Conservation (phyloP, 2,113 vertebrate genomes). For the Chamaea fasciata region DNA sequence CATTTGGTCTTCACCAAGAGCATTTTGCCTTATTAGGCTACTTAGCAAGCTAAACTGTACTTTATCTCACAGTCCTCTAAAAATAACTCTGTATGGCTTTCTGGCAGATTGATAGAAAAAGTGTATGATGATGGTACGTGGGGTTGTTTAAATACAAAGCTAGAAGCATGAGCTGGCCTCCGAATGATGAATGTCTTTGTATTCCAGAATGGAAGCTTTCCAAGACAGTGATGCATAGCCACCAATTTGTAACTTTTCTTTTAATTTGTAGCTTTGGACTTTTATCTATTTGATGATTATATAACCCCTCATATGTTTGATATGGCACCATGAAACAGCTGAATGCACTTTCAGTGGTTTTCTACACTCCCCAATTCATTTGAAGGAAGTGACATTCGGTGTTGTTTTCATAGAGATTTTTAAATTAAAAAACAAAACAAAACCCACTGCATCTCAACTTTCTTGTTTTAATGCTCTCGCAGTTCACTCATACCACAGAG, state of each 20-base stretch:
- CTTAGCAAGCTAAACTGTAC: constrained; percentile 26
- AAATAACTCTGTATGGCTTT: constrained; percentile 44
- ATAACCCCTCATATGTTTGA: background rate
- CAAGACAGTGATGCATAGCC: constrained; percentile 32
- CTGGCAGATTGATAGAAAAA: constrained; percentile 51
- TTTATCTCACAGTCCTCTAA: constrained; percentile 8
- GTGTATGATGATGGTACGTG: constrained; percentile 1
- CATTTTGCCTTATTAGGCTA: constrained; percentile 54
- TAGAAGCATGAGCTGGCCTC: constrained; percentile 13
- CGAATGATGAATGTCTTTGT: constrained; percentile 12
- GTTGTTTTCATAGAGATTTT: background rate
- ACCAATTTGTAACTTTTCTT: constrained; percentile 33
- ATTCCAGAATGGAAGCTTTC: constrained; percentile 22
- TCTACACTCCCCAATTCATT: background rate
- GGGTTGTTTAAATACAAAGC: constrained; percentile 49
- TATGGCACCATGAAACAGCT: background rate
- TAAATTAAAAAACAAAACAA: too few species aligned
- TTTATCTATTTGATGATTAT: background rate
- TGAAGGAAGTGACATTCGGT: background rate
- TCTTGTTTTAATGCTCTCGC: background rate
- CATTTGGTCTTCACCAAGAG: constrained; percentile 19
- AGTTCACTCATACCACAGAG: background rate
- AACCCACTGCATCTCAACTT: background rate
- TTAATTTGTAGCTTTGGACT: background rate
- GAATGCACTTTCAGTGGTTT: background rate